Evolutionary conservation across 2,113 vertebrate genomes (phyloP).

Genomic region (Tamias sibiricus): DNA sequence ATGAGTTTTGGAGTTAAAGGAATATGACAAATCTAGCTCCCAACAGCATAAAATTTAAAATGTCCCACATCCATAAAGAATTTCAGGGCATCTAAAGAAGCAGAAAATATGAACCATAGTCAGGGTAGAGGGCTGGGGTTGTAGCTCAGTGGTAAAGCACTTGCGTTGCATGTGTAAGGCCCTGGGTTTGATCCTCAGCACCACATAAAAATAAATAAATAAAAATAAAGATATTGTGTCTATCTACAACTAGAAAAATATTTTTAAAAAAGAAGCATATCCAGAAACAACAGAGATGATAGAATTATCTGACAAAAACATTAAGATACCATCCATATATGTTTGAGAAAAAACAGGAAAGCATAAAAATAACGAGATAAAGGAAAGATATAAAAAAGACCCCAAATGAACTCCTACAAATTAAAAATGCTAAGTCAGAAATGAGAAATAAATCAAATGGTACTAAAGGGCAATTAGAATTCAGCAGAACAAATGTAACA

Average conservation of each 20-base stretch:
- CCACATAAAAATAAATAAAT: too few species aligned
- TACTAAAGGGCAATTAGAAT: not conserved
- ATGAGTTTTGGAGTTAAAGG: not conserved
- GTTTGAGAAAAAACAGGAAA: slow-evolving; percentile 5
- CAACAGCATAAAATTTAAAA: not conserved
- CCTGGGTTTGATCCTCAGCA: too few species aligned
- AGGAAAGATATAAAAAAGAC: not conserved
- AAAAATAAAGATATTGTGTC: too few species aligned
- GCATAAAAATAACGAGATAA: not conserved
- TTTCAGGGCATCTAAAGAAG: not conserved
- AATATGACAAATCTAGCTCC: not conserved
- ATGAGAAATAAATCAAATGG: not conserved
- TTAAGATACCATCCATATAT: not conserved
- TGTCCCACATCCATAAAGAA: not conserved
- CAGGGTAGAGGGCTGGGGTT: not conserved
- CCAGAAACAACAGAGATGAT: not conserved
- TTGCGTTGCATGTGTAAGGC: too few species aligned
- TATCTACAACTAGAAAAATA: too few species aligned
- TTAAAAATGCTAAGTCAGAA: not conserved
- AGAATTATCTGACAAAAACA: slow-evolving; percentile 27
- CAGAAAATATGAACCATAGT: not conserved
- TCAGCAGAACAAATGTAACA: not conserved
- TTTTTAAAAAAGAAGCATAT: not conserved
- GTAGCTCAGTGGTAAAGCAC: too few species aligned
- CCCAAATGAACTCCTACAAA: not conserved